Evolutionary conservation across 2,888 invertebrate species (phyloP).

Genomic region (Mayetiola destructor): DNA sequence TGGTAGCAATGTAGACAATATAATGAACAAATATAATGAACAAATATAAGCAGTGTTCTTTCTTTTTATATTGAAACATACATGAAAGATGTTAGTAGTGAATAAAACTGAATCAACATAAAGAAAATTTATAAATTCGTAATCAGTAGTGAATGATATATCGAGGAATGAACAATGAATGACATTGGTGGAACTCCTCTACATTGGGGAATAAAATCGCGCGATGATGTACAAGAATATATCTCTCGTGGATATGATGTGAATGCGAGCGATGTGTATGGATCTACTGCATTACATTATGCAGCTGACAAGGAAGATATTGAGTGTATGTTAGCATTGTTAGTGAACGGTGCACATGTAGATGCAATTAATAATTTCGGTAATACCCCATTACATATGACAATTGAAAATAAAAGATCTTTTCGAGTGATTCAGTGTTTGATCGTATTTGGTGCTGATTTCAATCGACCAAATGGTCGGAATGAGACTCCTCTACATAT

Average conservation of each 20-base stretch:
- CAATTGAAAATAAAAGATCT: conserved; percentile 53
- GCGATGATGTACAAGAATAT: conserved; percentile 67
- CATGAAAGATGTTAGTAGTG: no score
- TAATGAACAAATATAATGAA: no score
- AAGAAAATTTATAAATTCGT: no score
- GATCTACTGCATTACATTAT: conserved; percentile 68
- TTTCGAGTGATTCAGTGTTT: conserved; percentile 59
- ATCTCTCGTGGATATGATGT: conserved; percentile 73
- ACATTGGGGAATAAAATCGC: conserved; percentile 79
- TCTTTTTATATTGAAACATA: no score
- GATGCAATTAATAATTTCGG: conserved; percentile 66
- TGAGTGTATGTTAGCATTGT: conserved; percentile 67
- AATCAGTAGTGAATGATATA: no score
- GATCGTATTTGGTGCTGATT: conserved; percentile 74
- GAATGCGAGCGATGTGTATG: conserved; percentile 68
- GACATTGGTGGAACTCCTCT: conserved; percentile 79
- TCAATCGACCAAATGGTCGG: conserved; percentile 55
- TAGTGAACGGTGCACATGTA: conserved; percentile 61
- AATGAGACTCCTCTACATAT: conserved; percentile 65
- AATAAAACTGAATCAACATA: no score
- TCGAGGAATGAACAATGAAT: no score
- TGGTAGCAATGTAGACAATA: no score
- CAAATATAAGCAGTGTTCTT: no score
- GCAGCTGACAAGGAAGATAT: conserved; percentile 65
- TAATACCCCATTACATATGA: conserved; percentile 75